A percentile compares a stretch with the other conserved stretches of the same genome.
These are phyloP conservation scores for Apodemus agrarius DNA, from an alignment of 2,797 vertebrate species.

Conservation along the genomic window DNA sequence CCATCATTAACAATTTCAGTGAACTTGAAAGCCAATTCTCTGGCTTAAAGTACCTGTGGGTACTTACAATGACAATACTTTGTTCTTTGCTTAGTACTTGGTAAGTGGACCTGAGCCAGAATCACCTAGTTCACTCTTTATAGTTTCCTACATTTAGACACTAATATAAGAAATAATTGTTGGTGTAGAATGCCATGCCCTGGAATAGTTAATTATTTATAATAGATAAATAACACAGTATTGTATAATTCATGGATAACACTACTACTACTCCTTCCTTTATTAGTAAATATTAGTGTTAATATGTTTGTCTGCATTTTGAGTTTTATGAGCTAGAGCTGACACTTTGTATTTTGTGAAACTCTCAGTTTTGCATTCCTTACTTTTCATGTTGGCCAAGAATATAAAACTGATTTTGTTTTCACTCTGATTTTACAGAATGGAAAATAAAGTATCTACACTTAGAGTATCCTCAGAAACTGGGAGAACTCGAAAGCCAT, in stretches of 20 bases:
- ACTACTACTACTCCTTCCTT: neutral
- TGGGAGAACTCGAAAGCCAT: neutral
- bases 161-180: neutral
- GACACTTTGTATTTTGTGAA: neutral
- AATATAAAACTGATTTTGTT: neutral
- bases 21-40: neutral
- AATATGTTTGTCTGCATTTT: neutral
- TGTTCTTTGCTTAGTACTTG: neutral
- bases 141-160: neutral
- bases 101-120: neutral
- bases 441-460: neutral
- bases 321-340: neutral
- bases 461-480: neutral
- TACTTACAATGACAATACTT: neutral
- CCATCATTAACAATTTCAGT: neutral
- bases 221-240: neutral
- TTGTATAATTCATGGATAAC: neutral
- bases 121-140: neutral
- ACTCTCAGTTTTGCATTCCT: neutral
- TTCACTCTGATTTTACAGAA: neutral
- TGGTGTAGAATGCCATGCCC: neutral
- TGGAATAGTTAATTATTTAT: neutral
- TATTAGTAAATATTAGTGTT: neutral
- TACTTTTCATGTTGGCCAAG: neutral
- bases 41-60: neutral